These are phyloP conservation scores for Spea bombifrons DNA, from an alignment of 2,113 vertebrate species.

Conservation along the genomic window DNA sequence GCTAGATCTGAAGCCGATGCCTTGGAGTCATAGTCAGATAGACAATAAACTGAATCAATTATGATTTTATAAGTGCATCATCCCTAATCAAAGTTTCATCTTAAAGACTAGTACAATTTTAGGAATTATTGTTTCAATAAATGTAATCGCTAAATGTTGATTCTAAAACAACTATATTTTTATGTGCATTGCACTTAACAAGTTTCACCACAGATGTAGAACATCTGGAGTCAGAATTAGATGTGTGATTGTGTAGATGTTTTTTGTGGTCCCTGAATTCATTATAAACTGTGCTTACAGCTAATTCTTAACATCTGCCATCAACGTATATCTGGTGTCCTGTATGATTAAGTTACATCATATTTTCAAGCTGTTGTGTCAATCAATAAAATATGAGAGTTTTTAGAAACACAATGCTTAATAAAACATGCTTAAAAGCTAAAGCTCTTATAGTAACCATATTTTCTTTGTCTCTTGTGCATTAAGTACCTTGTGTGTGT, in stretches of 20 bases:
- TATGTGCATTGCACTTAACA: not conserved
- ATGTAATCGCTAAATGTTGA: too few relatives aligned
- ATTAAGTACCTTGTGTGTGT: too few relatives aligned
- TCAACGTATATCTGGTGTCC: constrained; percentile 14
- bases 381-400: constrained; percentile 13
- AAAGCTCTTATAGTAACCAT: too few relatives aligned
- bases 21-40: too few relatives aligned
- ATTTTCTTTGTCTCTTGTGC: too few relatives aligned
- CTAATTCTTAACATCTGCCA: constrained; percentile 15
- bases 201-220: constrained; percentile 12
- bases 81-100: too few relatives aligned
- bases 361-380: constrained; percentile 22
- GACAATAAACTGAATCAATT: too few relatives aligned
- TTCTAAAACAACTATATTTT: too few relatives aligned
- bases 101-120: too few relatives aligned
- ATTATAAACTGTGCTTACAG: constrained; percentile 7
- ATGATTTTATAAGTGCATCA: too few relatives aligned
- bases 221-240: constrained; percentile 22
- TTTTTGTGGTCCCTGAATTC: constrained; percentile 17
- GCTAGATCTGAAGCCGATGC: too few relatives aligned
- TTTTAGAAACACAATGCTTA: constrained; percentile 3
- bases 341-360: constrained; percentile 11
- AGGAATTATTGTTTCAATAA: too few relatives aligned
- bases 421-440: not conserved
- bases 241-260: constrained; percentile 3